These are phyloP conservation scores for Mycalesis mineus DNA, from an alignment of 2,888 invertebrate genomes.

Conservation along the genomic window DNA sequence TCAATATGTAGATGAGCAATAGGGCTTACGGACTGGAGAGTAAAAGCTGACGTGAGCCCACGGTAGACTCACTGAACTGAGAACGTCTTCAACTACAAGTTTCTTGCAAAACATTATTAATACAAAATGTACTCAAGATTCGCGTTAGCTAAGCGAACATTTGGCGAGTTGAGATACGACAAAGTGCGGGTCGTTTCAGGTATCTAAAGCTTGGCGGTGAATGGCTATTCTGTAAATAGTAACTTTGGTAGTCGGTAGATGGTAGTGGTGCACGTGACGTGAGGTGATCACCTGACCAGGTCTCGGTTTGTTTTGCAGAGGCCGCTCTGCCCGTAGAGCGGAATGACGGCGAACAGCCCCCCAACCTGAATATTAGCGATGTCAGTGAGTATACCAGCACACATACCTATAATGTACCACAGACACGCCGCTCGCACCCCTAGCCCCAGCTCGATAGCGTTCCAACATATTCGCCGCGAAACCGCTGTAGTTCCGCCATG, in stretches of 20 bases:
- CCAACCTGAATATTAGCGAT: constrained; percentile 85
- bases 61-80: too few relatives aligned
- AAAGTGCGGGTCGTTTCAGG: too few relatives aligned
- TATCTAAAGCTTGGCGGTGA: background rate
- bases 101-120: too few relatives aligned
- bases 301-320: constrained; percentile 34
- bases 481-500: background rate
- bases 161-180: too few relatives aligned
- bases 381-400: constrained; percentile 82
- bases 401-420: background rate
- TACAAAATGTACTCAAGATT: too few relatives aligned
- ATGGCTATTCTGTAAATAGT: background rate
- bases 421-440: background rate
- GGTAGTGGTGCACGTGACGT: background rate
- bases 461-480: too few relatives aligned
- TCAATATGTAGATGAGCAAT: too few relatives aligned
- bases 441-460: too few relatives aligned
- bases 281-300: background rate
- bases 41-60: too few relatives aligned
- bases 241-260: background rate
- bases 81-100: too few relatives aligned
- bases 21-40: too few relatives aligned
- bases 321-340: constrained; percentile 42
- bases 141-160: too few relatives aligned
- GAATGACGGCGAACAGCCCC: constrained; percentile 63